Evolutionary conservation across 2,888 invertebrate species (phyloP), one percentile per base, ranked within the genome.

Genomic region (Eulithis prunata): DNA sequence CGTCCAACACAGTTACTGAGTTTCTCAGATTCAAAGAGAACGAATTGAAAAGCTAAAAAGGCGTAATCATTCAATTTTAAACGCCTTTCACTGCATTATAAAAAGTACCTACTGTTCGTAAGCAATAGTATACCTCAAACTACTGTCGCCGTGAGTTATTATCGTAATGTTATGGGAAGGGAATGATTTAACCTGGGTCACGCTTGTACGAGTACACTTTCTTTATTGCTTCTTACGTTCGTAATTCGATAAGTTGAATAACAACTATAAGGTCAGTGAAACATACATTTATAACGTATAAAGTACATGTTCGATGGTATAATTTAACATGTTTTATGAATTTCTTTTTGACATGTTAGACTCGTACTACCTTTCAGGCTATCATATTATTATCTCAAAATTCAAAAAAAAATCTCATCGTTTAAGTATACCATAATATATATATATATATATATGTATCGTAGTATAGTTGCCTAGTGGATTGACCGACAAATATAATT

Each of bases 11-110:
- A 32, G 32, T 32, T 32, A 56, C 49, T 55, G 21, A 49, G 53
- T 38, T 36, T 52, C 13, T 4, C 8, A 21, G n/a, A n/a, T 47
- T 49, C 8, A 11, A 49, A 21, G 49, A 21, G 21, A 6, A 21
- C 13, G 6, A 47, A 8, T 49, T 10, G 3, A 10, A 21, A 21
- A 47, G 14, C 49, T 49, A 21, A 21, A 21, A 21, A 49, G 21
- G 49, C 49, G 21, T 21, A 11, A 21, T 21, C 10, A 49, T 21
- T 57, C 41, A 54, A 70, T 64, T 68, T 58, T 68, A 57, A 47
- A 70, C 67, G 57, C 68, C 70, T 72, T 67, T 72, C 70, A 72
- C 64, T 68, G 47, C 8, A 64, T 58, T 54, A 54, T 57, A 63
- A 63, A 57, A 53, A 38, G 49, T 28, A 46, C n/a, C n/a, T n/a